Percentiles rank a stretch among this genome's conserved stretches.
phyloP scores from a whole-genome alignment of 1,140 invertebrate species.

The Doryteuthis pealeii region DNA sequence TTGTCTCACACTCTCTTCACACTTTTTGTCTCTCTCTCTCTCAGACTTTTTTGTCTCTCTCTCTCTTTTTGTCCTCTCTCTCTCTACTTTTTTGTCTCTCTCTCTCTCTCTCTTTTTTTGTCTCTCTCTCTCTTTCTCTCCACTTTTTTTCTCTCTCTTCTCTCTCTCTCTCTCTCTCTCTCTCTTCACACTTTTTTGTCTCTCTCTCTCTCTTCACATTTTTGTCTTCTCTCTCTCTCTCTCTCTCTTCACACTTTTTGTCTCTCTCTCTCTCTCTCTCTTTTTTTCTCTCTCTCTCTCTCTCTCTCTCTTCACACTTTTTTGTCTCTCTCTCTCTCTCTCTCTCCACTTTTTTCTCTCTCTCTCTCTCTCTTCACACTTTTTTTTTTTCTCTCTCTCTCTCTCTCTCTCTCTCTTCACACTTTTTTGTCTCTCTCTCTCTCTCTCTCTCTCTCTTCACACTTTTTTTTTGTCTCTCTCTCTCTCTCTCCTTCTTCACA shows the following conservation, averaged over 20 bases:
- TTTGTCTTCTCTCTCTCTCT: too few species aligned
- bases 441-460: not conserved
- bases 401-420: not conserved
- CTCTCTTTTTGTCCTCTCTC: not conserved
- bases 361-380: not conserved
- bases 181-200: not conserved
- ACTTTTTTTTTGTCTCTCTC: not conserved
- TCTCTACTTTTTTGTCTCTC: not conserved
- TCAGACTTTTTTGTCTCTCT: not conserved
- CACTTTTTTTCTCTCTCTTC: not conserved
- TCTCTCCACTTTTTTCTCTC: not conserved
- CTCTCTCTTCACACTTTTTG: too few species aligned
- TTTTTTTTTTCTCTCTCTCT: not conserved
- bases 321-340: not conserved
- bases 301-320: not conserved
- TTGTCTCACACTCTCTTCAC: not conserved
- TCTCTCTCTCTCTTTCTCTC: not conserved
- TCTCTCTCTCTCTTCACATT: too few species aligned
- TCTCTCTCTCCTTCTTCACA: not conserved
- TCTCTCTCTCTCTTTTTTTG: not conserved
- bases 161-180: slow-evolving; percentile 2
- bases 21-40: not conserved
- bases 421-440: not conserved
- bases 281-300: slow-evolving; percentile 4
- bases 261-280: not conserved